Evolutionary conservation across 2,113 vertebrate species (phyloP).

Genomic region (Micronycteris hirsuta): DNA sequence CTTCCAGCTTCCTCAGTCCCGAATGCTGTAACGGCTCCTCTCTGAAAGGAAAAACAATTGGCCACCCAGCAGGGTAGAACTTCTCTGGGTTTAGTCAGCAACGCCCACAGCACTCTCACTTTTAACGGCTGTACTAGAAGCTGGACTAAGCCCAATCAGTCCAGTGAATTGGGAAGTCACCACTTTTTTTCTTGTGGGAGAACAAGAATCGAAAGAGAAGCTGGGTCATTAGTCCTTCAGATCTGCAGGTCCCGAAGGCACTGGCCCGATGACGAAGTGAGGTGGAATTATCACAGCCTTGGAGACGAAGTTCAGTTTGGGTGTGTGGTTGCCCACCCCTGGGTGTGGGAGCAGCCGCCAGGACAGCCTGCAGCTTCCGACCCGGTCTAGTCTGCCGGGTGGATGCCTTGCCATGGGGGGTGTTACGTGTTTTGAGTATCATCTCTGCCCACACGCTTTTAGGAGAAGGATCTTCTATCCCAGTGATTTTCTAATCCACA

Average conservation of each 20-base stretch:
- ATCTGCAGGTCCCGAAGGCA: not conserved
- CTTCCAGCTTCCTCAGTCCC: not conserved
- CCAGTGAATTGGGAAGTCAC: not conserved
- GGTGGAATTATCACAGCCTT: not conserved
- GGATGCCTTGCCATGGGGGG: not conserved
- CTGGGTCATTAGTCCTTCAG: not conserved
- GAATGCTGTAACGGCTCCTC: not conserved
- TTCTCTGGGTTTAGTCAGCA: not conserved
- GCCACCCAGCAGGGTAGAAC: not conserved
- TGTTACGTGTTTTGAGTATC: not conserved
- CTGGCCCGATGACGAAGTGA: not conserved
- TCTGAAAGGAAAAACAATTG: not conserved
- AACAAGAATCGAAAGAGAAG: not conserved
- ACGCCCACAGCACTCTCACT: not conserved
- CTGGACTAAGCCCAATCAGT: not conserved
- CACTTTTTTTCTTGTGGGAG: not conserved
- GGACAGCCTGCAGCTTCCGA: not conserved
- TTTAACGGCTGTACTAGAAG: not conserved
- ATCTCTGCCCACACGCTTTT: not conserved
- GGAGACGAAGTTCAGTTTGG: not conserved
- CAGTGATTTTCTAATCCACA: not conserved
- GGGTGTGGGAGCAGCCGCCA: fast-evolving
- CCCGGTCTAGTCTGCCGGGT: too few species aligned
- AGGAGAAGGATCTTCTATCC: not conserved
- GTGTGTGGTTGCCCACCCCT: too few species aligned